Conservation (phyloP, 2,888 invertebrate species). For the Oligia latruncula region DNA sequence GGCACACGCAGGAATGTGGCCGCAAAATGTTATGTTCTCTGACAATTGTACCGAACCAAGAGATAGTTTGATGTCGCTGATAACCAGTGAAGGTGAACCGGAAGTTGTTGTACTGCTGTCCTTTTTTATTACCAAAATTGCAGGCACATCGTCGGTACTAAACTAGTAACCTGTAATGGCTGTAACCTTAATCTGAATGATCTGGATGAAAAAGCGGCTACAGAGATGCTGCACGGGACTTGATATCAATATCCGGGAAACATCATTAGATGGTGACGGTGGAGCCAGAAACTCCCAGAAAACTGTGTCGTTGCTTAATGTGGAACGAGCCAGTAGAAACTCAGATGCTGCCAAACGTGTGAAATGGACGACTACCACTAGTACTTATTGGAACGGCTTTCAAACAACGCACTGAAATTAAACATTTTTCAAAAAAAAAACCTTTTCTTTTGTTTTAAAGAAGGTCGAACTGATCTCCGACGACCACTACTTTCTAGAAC, state of each 20-base stretch:
- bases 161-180: slow-evolving; percentile 1
- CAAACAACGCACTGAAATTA: slow-evolving; percentile 10
- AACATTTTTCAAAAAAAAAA: not conserved
- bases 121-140: not conserved
- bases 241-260: not conserved
- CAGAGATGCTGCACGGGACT: not conserved
- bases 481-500: not conserved
- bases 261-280: not conserved
- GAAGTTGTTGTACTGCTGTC: slow-evolving; percentile 5
- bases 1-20: slow-evolving; percentile 54
- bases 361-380: not conserved
- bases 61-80: slow-evolving; percentile 45
- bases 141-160: not conserved
- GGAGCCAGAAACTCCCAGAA: not conserved
- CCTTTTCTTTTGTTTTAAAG: not conserved
- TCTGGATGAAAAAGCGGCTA: not conserved
- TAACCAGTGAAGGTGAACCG: slow-evolving; percentile 24
- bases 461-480: not conserved
- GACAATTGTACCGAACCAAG: slow-evolving; percentile 37
- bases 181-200: slow-evolving; percentile 5
- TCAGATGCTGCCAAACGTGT: not conserved
- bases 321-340: not conserved
- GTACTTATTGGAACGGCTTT: not conserved
- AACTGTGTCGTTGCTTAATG: not conserved
- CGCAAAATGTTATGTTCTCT: slow-evolving; percentile 49